These are phyloP conservation scores for Rhagologus leucostigma DNA, from an alignment of 2,113 vertebrate genomes.

Conservation along the genomic window DNA sequence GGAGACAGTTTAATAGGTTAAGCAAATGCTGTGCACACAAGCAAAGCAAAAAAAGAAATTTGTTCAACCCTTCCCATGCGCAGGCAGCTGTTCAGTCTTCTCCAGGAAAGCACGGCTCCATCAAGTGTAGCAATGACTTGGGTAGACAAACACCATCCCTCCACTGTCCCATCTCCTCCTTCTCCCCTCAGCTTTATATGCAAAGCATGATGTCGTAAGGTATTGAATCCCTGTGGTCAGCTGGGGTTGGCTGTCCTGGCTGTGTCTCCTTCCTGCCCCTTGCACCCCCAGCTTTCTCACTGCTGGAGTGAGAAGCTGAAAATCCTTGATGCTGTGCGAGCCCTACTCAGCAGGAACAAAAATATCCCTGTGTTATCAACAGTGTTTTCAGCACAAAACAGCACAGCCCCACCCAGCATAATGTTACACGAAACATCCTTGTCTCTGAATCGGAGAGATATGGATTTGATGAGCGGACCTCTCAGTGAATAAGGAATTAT, in stretches of 20 bases:
- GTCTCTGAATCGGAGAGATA: not conserved
- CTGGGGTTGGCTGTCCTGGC: not conserved
- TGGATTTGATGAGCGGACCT: not conserved
- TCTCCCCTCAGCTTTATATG: not conserved
- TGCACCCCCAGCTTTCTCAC: not conserved
- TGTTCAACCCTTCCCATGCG: accelerated
- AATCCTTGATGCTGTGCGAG: not conserved
- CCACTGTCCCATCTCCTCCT: not conserved
- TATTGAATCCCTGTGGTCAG: not conserved
- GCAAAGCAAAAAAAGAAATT: not conserved
- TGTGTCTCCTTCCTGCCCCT: not conserved
- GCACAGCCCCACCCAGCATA: not conserved
- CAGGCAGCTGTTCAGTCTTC: not conserved
- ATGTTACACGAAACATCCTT: not conserved
- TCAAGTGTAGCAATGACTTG: too few species aligned
- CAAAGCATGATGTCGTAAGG: not conserved
- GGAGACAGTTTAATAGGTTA: not conserved
- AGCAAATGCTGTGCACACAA: not conserved
- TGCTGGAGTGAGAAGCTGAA: not conserved
- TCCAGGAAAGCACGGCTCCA: not conserved
- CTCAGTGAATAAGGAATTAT: not conserved
- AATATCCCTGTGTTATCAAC: not conserved
- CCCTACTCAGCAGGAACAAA: not conserved
- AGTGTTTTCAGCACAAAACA: not conserved
- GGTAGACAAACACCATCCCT: not conserved